Percentiles rank a stretch among this genome's conserved stretches.
Conservation (phyloP, 2,113 vertebrate genomes). For the Nerophis lumbriciformis region DNA sequence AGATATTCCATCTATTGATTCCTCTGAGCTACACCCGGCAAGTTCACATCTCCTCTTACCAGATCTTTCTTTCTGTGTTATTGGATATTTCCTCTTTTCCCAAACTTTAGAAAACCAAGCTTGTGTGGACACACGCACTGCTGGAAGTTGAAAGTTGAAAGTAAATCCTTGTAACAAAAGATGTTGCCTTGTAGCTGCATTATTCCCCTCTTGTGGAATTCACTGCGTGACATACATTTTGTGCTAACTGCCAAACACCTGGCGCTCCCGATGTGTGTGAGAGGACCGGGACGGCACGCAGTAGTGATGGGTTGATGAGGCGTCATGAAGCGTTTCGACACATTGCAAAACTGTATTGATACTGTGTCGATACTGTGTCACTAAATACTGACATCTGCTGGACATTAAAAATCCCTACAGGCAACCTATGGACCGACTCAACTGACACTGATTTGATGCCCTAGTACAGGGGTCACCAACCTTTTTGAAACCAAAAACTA, state of each 20-base stretch:
- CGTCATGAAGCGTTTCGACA: too few relatives aligned
- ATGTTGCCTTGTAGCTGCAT: constrained; percentile 14
- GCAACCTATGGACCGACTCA: too few relatives aligned
- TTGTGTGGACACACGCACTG: constrained; percentile 41
- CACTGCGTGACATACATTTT: constrained; percentile 56
- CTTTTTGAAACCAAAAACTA: too few relatives aligned
- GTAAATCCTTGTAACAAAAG: constrained; percentile 46
- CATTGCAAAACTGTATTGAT: too few relatives aligned
- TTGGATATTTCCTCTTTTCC: constrained; percentile 52
- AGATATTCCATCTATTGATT: constrained; percentile 35
- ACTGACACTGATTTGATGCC: too few relatives aligned
- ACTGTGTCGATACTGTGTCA: too few relatives aligned
- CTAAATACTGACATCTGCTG: too few relatives aligned
- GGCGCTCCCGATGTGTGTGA: constrained; percentile 40
- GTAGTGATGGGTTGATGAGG: too few relatives aligned
- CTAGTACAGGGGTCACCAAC: too few relatives aligned
- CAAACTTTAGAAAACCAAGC: constrained; percentile 39
- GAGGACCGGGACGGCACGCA: constrained; percentile 33
- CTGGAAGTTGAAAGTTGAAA: constrained; percentile 43
- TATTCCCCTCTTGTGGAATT: constrained; percentile 58
- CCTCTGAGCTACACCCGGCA: constrained; percentile 32
- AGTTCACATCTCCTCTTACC: constrained; percentile 44
- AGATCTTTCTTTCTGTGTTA: constrained; percentile 37
- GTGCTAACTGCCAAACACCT: constrained; percentile 65
- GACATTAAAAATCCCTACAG: too few relatives aligned